Percentiles rank a stretch among this genome's conserved stretches.
Conservation (phyloP, 2,113 vertebrate species). For the Nannospalax galili region DNA sequence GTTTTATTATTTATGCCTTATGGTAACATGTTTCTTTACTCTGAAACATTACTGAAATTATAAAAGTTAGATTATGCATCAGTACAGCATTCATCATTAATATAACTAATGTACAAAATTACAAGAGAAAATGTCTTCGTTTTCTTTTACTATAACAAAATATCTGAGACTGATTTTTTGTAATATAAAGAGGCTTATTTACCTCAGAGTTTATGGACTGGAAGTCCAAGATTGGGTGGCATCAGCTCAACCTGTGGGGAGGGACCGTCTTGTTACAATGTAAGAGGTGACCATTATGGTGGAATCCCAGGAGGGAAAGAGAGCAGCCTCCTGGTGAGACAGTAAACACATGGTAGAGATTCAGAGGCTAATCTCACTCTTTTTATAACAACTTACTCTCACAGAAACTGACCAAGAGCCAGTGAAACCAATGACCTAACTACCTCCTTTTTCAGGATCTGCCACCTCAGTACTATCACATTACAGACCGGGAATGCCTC, state of each 20-base stretch:
- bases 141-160: neutral
- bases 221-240: neutral
- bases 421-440: neutral
- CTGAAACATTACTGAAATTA: neutral
- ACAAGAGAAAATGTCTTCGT: neutral
- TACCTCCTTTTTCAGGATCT: neutral
- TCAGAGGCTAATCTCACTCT: neutral
- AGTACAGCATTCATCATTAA: neutral
- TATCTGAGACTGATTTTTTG: neutral
- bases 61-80: neutral
- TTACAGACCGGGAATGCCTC: neutral
- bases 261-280: neutral
- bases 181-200: neutral
- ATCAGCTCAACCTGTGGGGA: neutral
- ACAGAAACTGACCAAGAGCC: neutral
- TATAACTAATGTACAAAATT: neutral
- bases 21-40: neutral
- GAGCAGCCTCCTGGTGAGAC: neutral
- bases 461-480: neutral
- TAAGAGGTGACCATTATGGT: neutral
- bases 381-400: neutral
- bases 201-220: neutral
- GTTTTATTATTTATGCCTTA: neutral
- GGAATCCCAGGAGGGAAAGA: neutral
- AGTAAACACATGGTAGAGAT: neutral